phyloP scores from a whole-genome alignment of 1,140 invertebrate species.

The Medauroidea extradentata region DNA sequence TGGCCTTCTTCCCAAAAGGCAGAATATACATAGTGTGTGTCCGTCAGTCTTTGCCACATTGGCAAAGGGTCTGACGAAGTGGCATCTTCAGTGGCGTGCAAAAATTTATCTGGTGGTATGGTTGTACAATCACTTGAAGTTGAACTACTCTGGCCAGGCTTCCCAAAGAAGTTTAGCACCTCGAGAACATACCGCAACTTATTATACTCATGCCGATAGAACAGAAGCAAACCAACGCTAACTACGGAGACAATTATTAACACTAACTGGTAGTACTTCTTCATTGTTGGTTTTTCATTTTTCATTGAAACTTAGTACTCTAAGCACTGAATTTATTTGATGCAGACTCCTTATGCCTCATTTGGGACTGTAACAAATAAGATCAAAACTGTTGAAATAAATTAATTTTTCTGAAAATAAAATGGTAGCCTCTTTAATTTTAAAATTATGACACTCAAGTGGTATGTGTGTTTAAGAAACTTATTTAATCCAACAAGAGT shows the following conservation, averaged over 20 bases:
- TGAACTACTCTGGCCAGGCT: slow-evolving; percentile 36
- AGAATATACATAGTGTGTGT: slow-evolving; percentile 51
- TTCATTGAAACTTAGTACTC: too few relatives aligned
- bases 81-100: neutral
- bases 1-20: slow-evolving; percentile 45
- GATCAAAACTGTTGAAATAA: too few relatives aligned
- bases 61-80: slow-evolving; percentile 39
- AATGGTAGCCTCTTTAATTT: too few relatives aligned
- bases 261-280: slow-evolving; percentile 69
- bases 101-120: slow-evolving; percentile 27
- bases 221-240: slow-evolving; percentile 62
- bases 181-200: slow-evolving; percentile 66
- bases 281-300: slow-evolving; percentile 47
- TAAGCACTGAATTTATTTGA: too few relatives aligned
- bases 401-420: too few relatives aligned
- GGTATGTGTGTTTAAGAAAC: too few relatives aligned
- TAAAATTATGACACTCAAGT: too few relatives aligned
- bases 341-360: too few relatives aligned
- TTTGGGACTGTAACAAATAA: too few relatives aligned
- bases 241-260: slow-evolving; percentile 58
- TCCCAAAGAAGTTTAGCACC: slow-evolving; percentile 72
- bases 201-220: slow-evolving; percentile 75
- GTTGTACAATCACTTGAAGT: slow-evolving; percentile 17
- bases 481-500: too few relatives aligned
- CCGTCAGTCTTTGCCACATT: slow-evolving; percentile 49